A percentile compares a stretch with the other conserved stretches of the same genome.
Evolutionary conservation across 2,797 vertebrate species (phyloP).

Genomic region (Peromyscus eremicus): DNA sequence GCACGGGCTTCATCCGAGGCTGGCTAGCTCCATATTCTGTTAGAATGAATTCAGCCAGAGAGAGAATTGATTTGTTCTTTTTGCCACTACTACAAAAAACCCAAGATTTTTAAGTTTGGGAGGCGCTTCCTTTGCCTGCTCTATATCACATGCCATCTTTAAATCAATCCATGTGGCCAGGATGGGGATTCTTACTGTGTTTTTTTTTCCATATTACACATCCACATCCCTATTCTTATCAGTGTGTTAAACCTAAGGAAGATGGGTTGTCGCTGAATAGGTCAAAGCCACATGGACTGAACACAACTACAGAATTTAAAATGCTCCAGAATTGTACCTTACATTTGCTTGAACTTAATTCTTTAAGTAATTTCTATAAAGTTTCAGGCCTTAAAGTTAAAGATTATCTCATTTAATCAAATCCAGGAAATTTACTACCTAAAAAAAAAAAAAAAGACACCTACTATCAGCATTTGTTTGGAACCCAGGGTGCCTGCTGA

Average conservation of each 20-base stretch:
- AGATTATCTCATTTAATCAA: background rate
- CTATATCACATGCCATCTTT: background rate
- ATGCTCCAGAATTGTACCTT: background rate
- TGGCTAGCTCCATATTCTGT: background rate
- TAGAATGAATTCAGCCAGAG: background rate
- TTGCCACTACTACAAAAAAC: background rate
- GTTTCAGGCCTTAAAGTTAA: background rate
- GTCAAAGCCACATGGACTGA: background rate
- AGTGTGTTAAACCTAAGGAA: background rate
- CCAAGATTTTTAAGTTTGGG: background rate
- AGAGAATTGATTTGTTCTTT: background rate
- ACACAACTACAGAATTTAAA: background rate
- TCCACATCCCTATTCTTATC: background rate
- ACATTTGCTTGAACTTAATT: background rate
- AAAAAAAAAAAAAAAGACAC: background rate
- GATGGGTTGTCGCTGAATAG: background rate
- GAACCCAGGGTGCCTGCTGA: conserved; percentile 19
- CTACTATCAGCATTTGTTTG: background rate
- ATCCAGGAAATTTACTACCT: background rate
- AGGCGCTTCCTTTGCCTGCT: background rate
- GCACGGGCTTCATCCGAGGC: background rate
- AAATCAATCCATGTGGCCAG: background rate
- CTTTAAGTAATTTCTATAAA: background rate
- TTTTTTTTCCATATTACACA: background rate
- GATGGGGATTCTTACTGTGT: background rate